These are phyloP conservation scores for Pseudorhiza aurosa DNA, from an alignment of 30 jellyfish, hydroid and myxozoan species.

Conservation along the genomic window DNA sequence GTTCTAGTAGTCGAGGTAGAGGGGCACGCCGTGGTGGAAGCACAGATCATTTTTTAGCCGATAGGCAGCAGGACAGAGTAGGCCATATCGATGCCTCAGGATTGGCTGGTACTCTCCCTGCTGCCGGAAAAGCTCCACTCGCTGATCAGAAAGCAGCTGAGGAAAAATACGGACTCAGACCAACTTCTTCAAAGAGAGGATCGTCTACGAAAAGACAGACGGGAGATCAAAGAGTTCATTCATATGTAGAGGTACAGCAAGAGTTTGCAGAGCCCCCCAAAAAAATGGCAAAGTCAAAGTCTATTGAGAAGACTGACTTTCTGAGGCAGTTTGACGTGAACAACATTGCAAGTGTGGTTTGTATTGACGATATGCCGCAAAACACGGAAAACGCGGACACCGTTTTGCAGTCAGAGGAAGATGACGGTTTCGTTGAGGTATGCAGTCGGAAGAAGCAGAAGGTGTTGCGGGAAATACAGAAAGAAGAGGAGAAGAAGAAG, in stretches of 20 bases:
- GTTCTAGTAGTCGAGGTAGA: conserved; percentile 48
- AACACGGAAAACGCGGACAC: conserved; percentile 26
- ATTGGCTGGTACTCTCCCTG: conserved; percentile 83
- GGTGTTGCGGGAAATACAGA: conserved; percentile 62
- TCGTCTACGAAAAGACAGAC: conserved; percentile 33
- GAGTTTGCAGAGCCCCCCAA: conserved; percentile 83
- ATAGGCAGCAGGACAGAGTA: conserved; percentile 99
- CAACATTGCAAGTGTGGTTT: conserved; percentile 89
- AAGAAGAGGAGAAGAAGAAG: conserved; percentile 79
- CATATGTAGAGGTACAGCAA: neutral
- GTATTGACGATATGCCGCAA: conserved; percentile 81
- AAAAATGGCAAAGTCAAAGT: conserved; percentile 66
- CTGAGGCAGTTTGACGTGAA: conserved; percentile 79
- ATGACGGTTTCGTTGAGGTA: conserved; percentile 88
- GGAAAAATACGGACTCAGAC: conserved; percentile 56
- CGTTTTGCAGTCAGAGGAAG: conserved; percentile 41
- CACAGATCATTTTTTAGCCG: conserved; percentile 87
- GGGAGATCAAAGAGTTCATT: conserved; percentile 21
- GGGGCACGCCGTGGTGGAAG: conserved; percentile 74
- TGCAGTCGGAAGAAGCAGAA: conserved; percentile 74
- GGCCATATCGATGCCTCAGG: conserved; percentile 84
- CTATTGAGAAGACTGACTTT: conserved; percentile 72
- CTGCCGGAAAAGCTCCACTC: conserved; percentile 88
- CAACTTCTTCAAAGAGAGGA: conserved; percentile 9
- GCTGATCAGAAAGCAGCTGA: conserved; percentile 60